Conservation (phyloP, 2,113 vertebrate species). For the Cardinalis cardinalis region DNA sequence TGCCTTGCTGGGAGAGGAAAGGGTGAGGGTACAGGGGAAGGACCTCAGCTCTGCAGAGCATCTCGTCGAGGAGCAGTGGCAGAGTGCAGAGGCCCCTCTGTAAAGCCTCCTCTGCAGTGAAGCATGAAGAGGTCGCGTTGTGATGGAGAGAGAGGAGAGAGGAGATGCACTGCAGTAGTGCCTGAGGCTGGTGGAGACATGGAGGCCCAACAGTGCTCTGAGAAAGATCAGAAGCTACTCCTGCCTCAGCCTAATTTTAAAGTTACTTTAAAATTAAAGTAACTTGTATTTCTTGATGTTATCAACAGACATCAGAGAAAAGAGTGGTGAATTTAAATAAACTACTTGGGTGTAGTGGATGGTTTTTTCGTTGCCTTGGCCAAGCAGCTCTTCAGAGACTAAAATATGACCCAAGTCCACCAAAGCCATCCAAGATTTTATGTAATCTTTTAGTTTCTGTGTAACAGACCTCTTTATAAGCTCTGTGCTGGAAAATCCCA, state of each 20-base stretch:
- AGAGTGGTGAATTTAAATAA: not conserved
- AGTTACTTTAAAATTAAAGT: too few relatives aligned
- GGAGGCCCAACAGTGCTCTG: not conserved
- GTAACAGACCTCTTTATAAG: not conserved
- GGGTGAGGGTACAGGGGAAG: rapidly evolving
- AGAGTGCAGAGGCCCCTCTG: not conserved
- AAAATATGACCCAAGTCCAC: not conserved
- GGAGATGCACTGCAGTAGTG: not conserved
- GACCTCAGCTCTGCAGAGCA: rapidly evolving
- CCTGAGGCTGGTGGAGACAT: not conserved
- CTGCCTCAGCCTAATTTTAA: not conserved
- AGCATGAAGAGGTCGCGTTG: rapidly evolving
- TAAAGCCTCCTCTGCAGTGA: not conserved
- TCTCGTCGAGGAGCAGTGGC: rapidly evolving
- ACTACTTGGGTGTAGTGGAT: not conserved
- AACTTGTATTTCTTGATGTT: rapidly evolving
- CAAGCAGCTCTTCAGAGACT: not conserved
- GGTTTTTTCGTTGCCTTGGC: not conserved
- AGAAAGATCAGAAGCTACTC: not conserved
- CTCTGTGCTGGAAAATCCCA: not conserved
- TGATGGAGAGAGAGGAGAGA: not conserved
- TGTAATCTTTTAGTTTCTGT: not conserved
- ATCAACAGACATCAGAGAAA: not conserved
- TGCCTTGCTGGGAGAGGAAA: not conserved
- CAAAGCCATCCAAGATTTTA: not conserved